Base-by-base conservation (phyloP, 2,888 invertebrate species). In the Anorthoa munda region DNA sequence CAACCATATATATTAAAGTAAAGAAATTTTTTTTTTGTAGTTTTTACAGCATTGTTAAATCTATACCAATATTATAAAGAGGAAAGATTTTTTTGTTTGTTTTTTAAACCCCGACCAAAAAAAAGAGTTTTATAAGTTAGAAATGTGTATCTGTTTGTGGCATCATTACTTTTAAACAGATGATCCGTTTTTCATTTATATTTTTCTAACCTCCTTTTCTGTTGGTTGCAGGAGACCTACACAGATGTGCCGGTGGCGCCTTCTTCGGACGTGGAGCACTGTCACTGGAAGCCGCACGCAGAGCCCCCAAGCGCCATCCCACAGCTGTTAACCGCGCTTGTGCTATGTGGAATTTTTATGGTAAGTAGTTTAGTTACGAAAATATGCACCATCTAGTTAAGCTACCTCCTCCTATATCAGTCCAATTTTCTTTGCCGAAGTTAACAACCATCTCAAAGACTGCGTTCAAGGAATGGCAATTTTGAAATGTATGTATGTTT, bases 341-440 rank as follows among this genome's bases (percentile, higher is more conserved):
- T 97, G 71, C 94, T 98, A 77, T 98, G 98, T 90, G 97, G 97
- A 67, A 92, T 97, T 83, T 98, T 98, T 89, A 98, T 98, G 98
- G 98, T 98, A 91, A 96, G 95, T 79, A 18, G 21, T 11, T n/a
- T 39, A 39, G 39, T 39, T 39, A 39, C 0, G 39, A 0, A 39
- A 39, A 39, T 17, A 15, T 7, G 64, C 17, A 23, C 4, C 13
- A 13, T 46, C 23, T 23, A 7, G 46, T 55, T 39, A 39, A 53
- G 45, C 55, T 46, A 12, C 12, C 26, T 18, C 56, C 23, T 51
- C 39, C 9, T 21, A 3, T n/a, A 15, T 51, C 51, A 12, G 21
- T 51, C 26, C 0, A n/a, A 26, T 26, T 26, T 39, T 39, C 9
- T 39, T 39, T 39, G 39, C 11, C 13, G 39, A 39, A 1, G 50